Base-by-base conservation (phyloP, 2,113 vertebrate species). In the Lutjanus erythropterus region DNA sequence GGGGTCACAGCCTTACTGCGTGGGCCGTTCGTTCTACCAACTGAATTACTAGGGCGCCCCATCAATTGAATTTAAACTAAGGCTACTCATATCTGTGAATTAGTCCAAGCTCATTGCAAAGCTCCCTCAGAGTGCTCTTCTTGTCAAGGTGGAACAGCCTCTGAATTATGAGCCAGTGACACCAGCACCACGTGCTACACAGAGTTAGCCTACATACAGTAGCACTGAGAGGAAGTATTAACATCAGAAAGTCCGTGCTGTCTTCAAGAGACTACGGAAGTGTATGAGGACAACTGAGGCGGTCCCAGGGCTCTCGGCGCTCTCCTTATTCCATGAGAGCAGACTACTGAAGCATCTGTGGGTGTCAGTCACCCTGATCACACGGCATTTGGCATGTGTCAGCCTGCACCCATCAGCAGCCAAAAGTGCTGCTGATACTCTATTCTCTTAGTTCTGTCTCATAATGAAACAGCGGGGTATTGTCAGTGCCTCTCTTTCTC, bases 281-380 rank as follows among this genome's bases (percentile, higher is more conserved):
- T n/a, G 11, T n/a, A 12, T n/a, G 25, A 33, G 21, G 21, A 35
- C 47, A 35, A 37, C 41, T n/a, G 35, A 7, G 15, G 10, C 61
- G 49, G 61, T 62, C 39, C 47, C 52, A 42, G 15, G n/a, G 66
- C 73, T 71, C 41, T 66, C 68, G 14, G 69, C 31, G 14, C 62
- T 73, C 61, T 65, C 44, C 15, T 72, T 52, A 60, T 60, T 83
- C 69, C 68, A 73, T 83, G 62, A 56, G 47, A 73, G 37, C 62
- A 55, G 37, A 74, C 50, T 59, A 71, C 50, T 69, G 39, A 56
- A 55, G 27, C 67, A 2, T 84, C 56, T 79, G 55, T 69, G 75
- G 39, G 55, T 55, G 81, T 61, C 80, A 76, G 31, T 82, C 62
- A 74, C 25, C 66, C 18, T 60, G 61, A 83, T 68, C 75, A 67